Percentiles rank a stretch among this genome's conserved stretches.
Evolutionary conservation across 2,888 invertebrate species (phyloP).

Genomic region (Zonitis immaculata): DNA sequence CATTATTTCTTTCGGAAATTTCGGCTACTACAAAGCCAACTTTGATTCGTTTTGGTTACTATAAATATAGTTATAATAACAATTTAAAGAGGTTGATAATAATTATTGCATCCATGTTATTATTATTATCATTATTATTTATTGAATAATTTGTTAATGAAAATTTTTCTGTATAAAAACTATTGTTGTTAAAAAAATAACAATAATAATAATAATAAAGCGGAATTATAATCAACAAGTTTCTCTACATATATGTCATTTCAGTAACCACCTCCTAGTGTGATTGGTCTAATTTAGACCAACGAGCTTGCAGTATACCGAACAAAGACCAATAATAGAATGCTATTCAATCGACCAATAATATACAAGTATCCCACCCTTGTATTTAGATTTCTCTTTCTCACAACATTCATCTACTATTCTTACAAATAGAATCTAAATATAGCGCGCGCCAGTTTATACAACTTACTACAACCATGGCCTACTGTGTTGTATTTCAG

Average conservation of each 20-base stretch:
- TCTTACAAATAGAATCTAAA: too few relatives aligned
- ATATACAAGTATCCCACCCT: neutral
- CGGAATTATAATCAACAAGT: slow-evolving; percentile 39
- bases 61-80: neutral
- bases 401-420: too few relatives aligned
- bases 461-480: slow-evolving; percentile 41
- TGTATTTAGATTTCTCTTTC: too few relatives aligned
- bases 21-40: neutral
- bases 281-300: slow-evolving; percentile 39
- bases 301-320: slow-evolving; percentile 31
- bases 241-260: slow-evolving; percentile 31
- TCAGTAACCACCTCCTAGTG: slow-evolving; percentile 37
- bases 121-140: neutral
- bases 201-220: neutral
- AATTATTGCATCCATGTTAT: neutral
- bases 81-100: too few relatives aligned
- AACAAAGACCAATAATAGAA: slow-evolving; percentile 37
- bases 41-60: neutral
- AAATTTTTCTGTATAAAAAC: neutral
- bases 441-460: slow-evolving; percentile 18
- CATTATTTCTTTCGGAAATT: neutral
- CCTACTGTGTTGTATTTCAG: slow-evolving; percentile 41
- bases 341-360: slow-evolving; percentile 6
- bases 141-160: neutral
- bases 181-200: neutral